These are phyloP conservation scores for Syngnathus acus DNA, from an alignment of 2,797 vertebrate genomes.

Conservation along the genomic window DNA sequence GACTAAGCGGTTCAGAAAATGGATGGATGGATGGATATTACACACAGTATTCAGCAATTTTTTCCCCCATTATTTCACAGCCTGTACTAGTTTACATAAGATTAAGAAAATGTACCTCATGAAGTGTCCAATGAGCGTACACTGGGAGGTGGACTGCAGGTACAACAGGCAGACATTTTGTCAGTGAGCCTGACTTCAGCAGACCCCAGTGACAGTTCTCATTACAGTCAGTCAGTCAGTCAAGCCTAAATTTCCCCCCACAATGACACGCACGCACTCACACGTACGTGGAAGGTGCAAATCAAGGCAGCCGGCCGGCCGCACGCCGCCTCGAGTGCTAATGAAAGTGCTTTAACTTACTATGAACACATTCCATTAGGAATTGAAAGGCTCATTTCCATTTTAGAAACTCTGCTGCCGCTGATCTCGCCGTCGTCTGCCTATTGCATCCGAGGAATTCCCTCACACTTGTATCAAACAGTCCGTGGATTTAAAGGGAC, in stretches of 20 bases:
- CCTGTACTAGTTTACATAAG: too few relatives aligned
- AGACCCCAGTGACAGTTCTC: not conserved
- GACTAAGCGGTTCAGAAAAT: too few relatives aligned
- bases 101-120: too few relatives aligned
- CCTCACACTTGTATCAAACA: constrained; percentile 43
- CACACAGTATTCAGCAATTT: too few relatives aligned
- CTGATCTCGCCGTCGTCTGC: constrained; percentile 46
- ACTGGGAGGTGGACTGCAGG: not conserved
- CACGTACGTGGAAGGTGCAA: constrained; percentile 1
- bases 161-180: not conserved
- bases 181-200: not conserved
- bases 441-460: constrained; percentile 21
- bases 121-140: not conserved
- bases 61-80: too few relatives aligned
- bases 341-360: constrained; percentile 25
- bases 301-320: not conserved
- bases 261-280: not conserved
- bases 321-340: not conserved
- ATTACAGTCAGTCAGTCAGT: not conserved
- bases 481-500: constrained; percentile 46
- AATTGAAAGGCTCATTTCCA: constrained; percentile 36
- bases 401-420: constrained; percentile 33
- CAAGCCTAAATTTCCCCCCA: not conserved
- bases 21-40: too few relatives aligned
- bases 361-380: constrained; percentile 20